Conservation (phyloP, 23 tunicate species). For the Botrylloides violaceus region DNA sequence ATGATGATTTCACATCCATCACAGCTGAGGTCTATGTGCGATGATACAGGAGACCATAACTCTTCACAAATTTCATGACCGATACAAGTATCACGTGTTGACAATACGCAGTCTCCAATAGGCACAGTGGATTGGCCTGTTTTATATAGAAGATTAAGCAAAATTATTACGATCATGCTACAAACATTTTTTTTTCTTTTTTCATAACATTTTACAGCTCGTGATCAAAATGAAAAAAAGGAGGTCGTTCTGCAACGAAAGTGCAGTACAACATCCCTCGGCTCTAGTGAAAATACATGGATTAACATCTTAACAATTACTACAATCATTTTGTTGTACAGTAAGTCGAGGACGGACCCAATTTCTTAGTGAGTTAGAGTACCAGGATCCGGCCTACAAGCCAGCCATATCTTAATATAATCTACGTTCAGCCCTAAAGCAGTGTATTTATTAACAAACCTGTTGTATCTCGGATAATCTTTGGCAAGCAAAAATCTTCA, state of each 20-base stretch:
- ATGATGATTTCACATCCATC: conserved; percentile 79
- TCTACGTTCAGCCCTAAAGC: neutral
- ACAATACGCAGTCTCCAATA: conserved; percentile 58
- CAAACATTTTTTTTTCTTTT: no score
- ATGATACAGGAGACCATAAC: conserved; percentile 41
- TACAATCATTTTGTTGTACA: no score
- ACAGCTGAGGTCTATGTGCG: conserved; percentile 34
- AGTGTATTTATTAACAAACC: conserved; percentile 1
- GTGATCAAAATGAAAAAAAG: no score
- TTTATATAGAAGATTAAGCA: neutral
- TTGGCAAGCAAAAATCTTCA: conserved; percentile 43
- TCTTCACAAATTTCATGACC: conserved; percentile 81
- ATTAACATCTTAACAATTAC: no score
- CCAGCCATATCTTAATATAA: no score
- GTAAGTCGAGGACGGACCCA: no score
- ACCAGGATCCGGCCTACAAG: no score
- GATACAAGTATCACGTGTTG: conserved; percentile 46
- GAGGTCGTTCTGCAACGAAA: no score
- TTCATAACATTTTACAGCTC: no score
- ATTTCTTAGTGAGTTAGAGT: no score
- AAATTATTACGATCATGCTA: neutral
- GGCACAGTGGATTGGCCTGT: conserved; percentile 51
- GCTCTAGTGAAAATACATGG: no score
- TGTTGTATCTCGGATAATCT: conserved; percentile 34
- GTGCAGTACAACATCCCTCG: no score